A percentile compares a stretch with the other conserved stretches of the same genome.
phyloP scores from a whole-genome alignment of 2,888 invertebrate genomes.

The Tipula vernalis region DNA sequence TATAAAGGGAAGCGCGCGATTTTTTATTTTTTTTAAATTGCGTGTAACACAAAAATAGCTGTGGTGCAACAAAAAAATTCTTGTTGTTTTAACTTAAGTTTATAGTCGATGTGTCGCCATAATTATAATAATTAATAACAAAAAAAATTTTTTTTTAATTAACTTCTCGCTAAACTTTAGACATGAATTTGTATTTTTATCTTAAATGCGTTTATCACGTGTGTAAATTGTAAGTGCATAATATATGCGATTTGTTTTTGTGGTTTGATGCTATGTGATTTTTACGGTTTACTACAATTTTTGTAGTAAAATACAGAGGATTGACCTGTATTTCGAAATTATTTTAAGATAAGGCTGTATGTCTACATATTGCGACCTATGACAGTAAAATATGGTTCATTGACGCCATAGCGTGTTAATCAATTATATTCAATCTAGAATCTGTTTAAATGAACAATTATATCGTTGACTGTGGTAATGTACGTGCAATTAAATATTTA shows the following conservation, averaged over 20 bases:
- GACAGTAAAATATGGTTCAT: not conserved
- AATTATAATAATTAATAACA: not conserved
- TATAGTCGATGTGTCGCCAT: not conserved
- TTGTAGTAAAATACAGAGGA: too few species aligned
- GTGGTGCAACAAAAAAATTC: not conserved
- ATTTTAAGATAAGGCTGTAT: too few species aligned
- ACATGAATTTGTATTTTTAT: not conserved
- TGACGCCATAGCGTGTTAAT: not conserved
- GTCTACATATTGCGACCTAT: not conserved
- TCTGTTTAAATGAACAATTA: not conserved
- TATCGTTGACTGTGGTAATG: not conserved
- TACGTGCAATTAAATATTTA: not conserved
- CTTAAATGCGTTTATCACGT: not conserved
- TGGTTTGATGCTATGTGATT: not conserved
- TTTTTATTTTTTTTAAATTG: not conserved
- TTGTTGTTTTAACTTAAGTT: not conserved
- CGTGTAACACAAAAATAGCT: not conserved
- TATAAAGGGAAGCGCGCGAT: not conserved
- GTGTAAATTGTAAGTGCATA: not conserved
- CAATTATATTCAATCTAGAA: not conserved
- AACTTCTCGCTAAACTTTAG: not conserved
- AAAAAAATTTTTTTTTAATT: not conserved
- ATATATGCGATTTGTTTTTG: not conserved
- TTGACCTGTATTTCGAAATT: too few species aligned
- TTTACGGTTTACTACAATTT: not conserved